Percentiles rank a stretch among this genome's conserved stretches.
Evolutionary conservation across 2,113 vertebrate genomes (phyloP).

Genomic region (Pavo muticus): DNA sequence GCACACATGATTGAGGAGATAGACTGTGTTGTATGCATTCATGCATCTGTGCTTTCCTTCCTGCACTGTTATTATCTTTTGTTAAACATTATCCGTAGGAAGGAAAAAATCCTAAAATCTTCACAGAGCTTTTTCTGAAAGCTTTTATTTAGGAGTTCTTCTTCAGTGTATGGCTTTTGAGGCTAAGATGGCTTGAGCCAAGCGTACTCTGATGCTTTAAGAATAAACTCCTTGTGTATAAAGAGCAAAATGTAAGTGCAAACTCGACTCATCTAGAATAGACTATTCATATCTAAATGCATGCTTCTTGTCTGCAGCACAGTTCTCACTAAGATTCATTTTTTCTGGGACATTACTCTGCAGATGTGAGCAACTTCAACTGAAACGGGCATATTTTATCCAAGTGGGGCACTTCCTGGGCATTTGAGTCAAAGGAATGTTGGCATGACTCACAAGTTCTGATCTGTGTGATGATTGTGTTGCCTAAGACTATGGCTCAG

Average conservation of each 20-base stretch:
- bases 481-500: constrained; percentile 42
- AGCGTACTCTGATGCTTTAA: constrained; percentile 55
- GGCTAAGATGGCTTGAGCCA: constrained; percentile 56
- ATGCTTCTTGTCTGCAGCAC: constrained; percentile 20
- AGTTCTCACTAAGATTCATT: constrained; percentile 51
- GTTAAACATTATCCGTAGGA: neutral
- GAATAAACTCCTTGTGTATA: constrained; percentile 62
- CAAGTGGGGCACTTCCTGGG: constrained; percentile 57
- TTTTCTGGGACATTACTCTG: constrained; percentile 27
- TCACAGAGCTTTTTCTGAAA: constrained; percentile 59
- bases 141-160: constrained; percentile 51
- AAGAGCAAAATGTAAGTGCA: constrained; percentile 64
- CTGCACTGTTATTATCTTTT: constrained; percentile 9
- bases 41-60: constrained; percentile 44
- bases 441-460: constrained; percentile 55
- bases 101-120: constrained; percentile 2
- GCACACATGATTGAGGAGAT: neutral
- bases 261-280: constrained; percentile 59
- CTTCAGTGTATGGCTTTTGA: constrained; percentile 59
- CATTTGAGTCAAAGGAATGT: constrained; percentile 5
- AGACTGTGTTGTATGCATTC: neutral
- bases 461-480: constrained; percentile 55
- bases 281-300: constrained; percentile 61
- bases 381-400: constrained; percentile 58
- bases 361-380: constrained; percentile 60